Base-by-base conservation (phyloP, 2,113 vertebrate species). In the Nerophis lumbriciformis region DNA sequence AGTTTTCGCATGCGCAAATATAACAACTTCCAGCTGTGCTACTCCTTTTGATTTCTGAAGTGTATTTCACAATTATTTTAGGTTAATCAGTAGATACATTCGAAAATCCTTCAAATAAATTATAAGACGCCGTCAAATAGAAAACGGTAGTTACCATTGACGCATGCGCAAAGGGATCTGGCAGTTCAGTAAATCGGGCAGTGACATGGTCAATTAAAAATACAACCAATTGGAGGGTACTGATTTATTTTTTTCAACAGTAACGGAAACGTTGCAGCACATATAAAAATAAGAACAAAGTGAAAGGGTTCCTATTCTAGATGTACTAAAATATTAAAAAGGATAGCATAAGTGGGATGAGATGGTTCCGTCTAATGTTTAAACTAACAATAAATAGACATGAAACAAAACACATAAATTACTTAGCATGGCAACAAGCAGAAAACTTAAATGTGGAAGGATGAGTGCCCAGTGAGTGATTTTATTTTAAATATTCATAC, bases 201-300 rank as follows among this genome's bases (percentile, higher is more conserved):
- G 1, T 28, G 28, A 28, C 28, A 45, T 11, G 6, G 42, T 1
- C 11, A 48, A 56, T 7, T 49, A 39, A 61, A 19, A 47, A 49
- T 9, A 50, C 15, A 60, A 60, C 13, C 66, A 8, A 5, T 5
- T 42, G 7, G 11, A 15, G 39, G 77, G 38, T 36, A 79, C 72
- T 59, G 35, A 58, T 28, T 59, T 67, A n/a, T 77, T 83, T 8
- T 16, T 48, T 76, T 86, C 14, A n/a, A 55, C 37, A 55, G 39
- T 67, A 61, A 75, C 38, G 76, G 36, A 76, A 81, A 78, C 65
- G 56, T 38, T 69, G 66, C 67, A 78, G 81, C 66, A 79, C 72
- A 79, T 77, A 84, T n/a, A 85, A 86, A 85, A 86, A 69, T 76
- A 80, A 83, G n/a, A 83, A 84, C 85, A 85, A 59, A 49, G 11